Conservation (phyloP, 2,113 vertebrate genomes). For the Mormyrus lacerda region DNA sequence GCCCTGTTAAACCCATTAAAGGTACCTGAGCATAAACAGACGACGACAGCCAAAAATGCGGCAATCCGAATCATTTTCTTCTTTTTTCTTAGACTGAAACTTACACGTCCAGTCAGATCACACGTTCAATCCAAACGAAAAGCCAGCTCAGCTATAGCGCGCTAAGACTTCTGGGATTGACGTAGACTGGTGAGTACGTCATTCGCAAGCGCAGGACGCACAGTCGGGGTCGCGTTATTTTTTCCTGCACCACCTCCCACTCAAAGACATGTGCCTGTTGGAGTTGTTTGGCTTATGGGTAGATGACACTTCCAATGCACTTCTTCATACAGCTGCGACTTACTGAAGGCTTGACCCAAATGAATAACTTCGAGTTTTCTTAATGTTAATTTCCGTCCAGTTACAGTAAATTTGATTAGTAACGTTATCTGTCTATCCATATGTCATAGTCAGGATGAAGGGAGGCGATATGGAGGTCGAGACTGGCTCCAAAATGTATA, state of each 20-base stretch:
- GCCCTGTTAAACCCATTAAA: background rate
- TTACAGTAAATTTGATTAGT: too few relatives aligned
- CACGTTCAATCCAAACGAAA: background rate
- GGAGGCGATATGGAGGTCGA: too few relatives aligned
- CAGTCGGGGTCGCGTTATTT: background rate
- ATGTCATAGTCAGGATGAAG: too few relatives aligned
- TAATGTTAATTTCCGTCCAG: too few relatives aligned
- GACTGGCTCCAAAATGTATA: too few relatives aligned
- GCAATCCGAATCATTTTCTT: slow-evolving; percentile 47
- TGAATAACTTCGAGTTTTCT: too few relatives aligned
- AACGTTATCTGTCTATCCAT: too few relatives aligned
- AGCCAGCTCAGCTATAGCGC: slow-evolving; percentile 15
- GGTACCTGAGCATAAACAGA: slow-evolving; percentile 50
- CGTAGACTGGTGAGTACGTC: background rate
- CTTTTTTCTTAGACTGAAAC: background rate
- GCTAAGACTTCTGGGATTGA: slow-evolving; percentile 7
- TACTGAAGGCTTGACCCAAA: too few relatives aligned
- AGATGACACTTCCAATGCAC: too few relatives aligned
- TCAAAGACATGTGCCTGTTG: background rate
- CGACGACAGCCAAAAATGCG: slow-evolving; percentile 44
- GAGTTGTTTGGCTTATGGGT: background rate
- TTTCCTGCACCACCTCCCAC: background rate
- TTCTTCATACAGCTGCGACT: too few relatives aligned
- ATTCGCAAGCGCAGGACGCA: background rate
- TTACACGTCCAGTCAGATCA: background rate